Evolutionary conservation across 2,113 vertebrate species (phyloP).

Genomic region (Takifugu bimaculatus): DNA sequence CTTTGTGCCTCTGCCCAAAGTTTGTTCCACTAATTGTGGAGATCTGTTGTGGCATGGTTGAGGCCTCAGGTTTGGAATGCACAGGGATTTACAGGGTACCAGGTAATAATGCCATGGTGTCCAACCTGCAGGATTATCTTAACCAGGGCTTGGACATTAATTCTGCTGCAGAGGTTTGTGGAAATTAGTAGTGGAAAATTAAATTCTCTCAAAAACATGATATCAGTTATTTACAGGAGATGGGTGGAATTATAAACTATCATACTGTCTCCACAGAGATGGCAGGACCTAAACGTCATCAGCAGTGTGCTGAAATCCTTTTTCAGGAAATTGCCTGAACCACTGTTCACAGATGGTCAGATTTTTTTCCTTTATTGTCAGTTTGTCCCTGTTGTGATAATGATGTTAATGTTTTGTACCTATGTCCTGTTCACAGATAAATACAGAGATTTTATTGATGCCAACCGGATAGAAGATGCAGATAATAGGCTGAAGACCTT

Average conservation of each 20-base stretch:
- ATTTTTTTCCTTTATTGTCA: not conserved
- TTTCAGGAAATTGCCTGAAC: conserved; percentile 93
- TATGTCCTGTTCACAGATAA: conserved; percentile 76
- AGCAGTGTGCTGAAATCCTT: conserved; percentile 96
- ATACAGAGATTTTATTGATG: conserved; percentile 92
- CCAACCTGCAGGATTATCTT: conserved; percentile 92
- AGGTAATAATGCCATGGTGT: conserved; percentile 93
- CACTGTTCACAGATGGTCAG: conserved; percentile 93
- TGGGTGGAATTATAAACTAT: no score
- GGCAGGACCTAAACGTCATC: conserved; percentile 96
- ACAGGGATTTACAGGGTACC: conserved; percentile 95
- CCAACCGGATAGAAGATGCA: conserved; percentile 87
- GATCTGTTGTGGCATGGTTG: conserved; percentile 88
- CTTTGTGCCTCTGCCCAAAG: conserved; percentile 56
- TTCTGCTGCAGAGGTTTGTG: conserved; percentile 85
- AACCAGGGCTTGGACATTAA: conserved; percentile 92
- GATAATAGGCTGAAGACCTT: conserved; percentile 88
- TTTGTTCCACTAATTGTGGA: conserved; percentile 91
- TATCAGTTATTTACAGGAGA: no score
- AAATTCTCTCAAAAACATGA: no score
- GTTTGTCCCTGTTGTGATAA: not conserved
- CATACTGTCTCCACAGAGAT: conserved; percentile 76
- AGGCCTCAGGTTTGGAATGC: conserved; percentile 89
- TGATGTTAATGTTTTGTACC: no score
- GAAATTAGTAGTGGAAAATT: not conserved